Conservation (phyloP, 23 tunicate species). For the Diplosoma virens region DNA sequence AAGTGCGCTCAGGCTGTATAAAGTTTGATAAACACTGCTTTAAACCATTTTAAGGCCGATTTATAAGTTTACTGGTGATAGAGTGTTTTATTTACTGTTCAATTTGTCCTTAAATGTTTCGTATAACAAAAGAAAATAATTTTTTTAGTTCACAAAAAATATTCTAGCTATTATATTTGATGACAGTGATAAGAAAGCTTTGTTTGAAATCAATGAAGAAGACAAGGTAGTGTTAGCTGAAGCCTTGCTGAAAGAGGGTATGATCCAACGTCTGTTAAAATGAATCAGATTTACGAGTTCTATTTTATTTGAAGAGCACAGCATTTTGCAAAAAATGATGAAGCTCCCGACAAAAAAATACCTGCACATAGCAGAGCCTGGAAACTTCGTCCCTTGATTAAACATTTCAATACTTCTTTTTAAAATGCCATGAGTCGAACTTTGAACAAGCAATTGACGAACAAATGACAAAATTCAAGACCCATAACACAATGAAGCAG, state of each 20-base stretch:
- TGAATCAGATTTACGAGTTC: neutral
- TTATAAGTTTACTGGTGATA: neutral
- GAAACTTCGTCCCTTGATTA: neutral
- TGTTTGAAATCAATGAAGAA: neutral
- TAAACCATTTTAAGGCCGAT: neutral
- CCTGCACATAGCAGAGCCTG: neutral
- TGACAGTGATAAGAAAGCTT: neutral
- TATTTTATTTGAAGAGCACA: neutral
- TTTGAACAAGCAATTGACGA: no score
- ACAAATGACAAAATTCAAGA: neutral
- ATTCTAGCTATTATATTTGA: neutral
- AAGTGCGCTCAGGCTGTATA: no score
- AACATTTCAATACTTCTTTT: neutral
- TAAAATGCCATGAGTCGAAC: neutral
- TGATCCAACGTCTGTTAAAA: neutral
- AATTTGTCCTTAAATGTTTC: neutral
- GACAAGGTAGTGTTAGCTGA: constrained; percentile 9
- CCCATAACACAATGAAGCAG: no score
- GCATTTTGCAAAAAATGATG: neutral
- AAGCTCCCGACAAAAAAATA: neutral
- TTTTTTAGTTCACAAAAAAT: neutral
- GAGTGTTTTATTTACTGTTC: neutral
- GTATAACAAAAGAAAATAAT: neutral
- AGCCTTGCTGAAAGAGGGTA: neutral
- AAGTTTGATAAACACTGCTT: no score